phyloP scores from a whole-genome alignment of 1,140 invertebrate species.

The Zaprionus gabonicus region DNA sequence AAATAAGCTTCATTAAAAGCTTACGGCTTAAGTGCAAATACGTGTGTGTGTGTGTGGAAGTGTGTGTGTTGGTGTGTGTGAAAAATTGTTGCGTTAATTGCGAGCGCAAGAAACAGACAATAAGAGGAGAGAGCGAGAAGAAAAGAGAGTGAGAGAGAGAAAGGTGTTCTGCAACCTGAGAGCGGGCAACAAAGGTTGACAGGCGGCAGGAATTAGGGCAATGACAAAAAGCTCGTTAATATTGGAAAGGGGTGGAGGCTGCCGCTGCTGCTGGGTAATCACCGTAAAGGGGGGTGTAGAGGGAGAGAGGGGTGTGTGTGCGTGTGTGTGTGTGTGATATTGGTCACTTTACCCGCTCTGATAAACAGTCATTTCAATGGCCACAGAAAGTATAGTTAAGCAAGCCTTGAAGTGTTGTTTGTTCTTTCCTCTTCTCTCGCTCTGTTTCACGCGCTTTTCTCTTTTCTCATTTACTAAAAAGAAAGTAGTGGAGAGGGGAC shows the following conservation, averaged over 20 bases:
- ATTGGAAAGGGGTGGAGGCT: background rate
- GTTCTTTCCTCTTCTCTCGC: background rate
- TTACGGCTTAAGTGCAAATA: conserved; percentile 57
- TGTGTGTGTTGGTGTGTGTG: conserved; percentile 36
- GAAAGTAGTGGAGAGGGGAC: too few species aligned
- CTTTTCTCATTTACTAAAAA: too few species aligned
- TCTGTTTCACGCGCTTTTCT: too few species aligned
- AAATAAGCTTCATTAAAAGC: conserved; percentile 74
- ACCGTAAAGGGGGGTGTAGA: background rate
- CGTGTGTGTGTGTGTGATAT: background rate
- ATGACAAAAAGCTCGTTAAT: conserved; percentile 35
- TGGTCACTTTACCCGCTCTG: background rate
- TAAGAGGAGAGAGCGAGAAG: background rate
- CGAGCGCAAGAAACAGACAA: conserved; percentile 16
- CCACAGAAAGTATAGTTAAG: background rate
- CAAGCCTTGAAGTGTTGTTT: background rate
- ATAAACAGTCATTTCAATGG: background rate
- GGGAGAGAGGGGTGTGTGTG: background rate
- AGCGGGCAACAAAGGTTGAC: conserved; percentile 20
- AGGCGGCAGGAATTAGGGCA: conserved; percentile 20
- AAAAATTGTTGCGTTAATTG: conserved; percentile 42
- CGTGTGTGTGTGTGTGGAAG: conserved; percentile 11
- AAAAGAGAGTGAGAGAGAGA: background rate
- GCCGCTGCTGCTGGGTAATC: background rate
- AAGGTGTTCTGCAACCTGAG: background rate